Percentiles rank a stretch among this genome's conserved stretches.
These are phyloP conservation scores for Crotalus tigris DNA, from an alignment of 2,113 vertebrate species.

Conservation along the genomic window DNA sequence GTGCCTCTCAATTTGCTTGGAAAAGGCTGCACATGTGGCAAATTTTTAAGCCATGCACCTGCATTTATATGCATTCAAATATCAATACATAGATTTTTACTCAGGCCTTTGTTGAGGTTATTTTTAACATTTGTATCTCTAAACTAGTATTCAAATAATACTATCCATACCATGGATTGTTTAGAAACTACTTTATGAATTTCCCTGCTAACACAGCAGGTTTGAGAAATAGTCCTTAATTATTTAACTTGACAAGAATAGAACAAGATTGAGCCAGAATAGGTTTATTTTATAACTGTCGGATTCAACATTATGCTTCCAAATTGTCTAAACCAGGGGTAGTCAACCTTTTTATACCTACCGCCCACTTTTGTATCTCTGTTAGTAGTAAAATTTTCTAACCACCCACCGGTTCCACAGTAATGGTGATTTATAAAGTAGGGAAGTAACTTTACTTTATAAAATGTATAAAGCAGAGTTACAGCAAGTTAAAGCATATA, in stretches of 20 bases:
- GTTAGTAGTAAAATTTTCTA: no score
- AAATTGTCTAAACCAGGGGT: not conserved
- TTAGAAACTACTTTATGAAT: not conserved
- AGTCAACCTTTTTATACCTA: no score
- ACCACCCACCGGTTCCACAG: no score
- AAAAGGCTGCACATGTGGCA: not conserved
- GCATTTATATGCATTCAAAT: not conserved
- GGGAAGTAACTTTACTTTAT: no score
- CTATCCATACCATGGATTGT: not conserved
- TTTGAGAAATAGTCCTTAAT: not conserved
- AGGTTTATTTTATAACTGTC: not conserved
- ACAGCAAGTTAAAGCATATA: no score
- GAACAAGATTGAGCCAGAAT: not conserved
- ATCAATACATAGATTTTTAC: not conserved
- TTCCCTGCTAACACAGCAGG: not conserved
- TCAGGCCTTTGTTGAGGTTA: not conserved
- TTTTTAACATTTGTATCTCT: not conserved
- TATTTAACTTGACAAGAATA: not conserved
- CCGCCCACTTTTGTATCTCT: no score
- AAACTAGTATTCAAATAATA: not conserved
- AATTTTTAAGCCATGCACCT: slow-evolving; percentile 37
- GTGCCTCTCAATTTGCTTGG: slow-evolving; percentile 35
- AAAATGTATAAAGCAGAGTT: no score
- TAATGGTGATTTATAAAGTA: no score
- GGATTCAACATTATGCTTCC: not conserved